A percentile compares a stretch with the other conserved stretches of the same genome.
Conservation (phyloP, 2,888 invertebrate genomes). For the Zonitis immaculata region DNA sequence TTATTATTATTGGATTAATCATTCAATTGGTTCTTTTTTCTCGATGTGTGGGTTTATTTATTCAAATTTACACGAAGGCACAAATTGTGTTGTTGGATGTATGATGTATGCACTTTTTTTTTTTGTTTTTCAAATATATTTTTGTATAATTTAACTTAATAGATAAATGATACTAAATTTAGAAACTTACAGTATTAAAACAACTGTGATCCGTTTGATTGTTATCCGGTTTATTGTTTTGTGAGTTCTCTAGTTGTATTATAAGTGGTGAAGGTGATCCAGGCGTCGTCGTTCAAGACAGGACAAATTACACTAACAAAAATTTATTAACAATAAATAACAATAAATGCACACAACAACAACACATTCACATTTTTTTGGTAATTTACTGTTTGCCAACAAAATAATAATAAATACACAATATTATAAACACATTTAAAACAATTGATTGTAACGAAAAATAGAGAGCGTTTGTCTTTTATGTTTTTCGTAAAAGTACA, state of each 20-base stretch:
- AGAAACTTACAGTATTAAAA: neutral
- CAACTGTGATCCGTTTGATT: conserved; percentile 1
- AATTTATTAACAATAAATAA: conserved; percentile 43
- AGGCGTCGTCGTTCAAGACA: neutral
- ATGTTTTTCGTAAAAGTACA: neutral
- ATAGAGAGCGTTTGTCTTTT: neutral
- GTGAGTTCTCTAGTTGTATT: neutral
- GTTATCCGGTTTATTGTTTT: conserved; percentile 1
- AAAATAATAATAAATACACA: neutral
- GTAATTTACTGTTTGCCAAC: neutral
- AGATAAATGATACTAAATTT: too few species aligned
- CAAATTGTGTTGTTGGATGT: too few species aligned
- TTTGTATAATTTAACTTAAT: too few species aligned
- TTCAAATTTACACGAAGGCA: too few species aligned
- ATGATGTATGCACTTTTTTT: too few species aligned
- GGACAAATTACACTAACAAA: conserved; percentile 39
- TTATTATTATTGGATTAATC: too few species aligned
- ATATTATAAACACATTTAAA: neutral
- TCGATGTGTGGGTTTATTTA: too few species aligned
- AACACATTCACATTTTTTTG: neutral
- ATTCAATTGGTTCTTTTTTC: too few species aligned
- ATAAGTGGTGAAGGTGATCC: conserved; percentile 3
- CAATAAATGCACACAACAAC: too few species aligned
- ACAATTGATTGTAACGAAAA: neutral
- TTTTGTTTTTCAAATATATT: too few species aligned